These are phyloP conservation scores for Antheraea pernyi DNA, from an alignment of 1,140 invertebrate species.

Conservation along the genomic window DNA sequence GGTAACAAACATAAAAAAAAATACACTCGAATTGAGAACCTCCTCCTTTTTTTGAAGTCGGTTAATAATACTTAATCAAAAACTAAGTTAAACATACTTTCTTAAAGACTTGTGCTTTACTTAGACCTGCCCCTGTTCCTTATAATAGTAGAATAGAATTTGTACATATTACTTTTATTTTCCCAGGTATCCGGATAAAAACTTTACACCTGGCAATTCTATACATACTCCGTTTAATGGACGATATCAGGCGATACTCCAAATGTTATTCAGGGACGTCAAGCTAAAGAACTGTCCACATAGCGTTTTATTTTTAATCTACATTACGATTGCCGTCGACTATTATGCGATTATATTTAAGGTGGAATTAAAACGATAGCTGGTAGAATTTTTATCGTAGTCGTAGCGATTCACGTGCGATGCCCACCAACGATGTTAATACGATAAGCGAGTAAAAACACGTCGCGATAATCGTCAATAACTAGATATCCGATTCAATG, in stretches of 20 bases:
- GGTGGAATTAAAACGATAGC: slow-evolving; percentile 42
- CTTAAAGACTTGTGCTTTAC: no score
- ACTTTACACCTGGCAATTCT: not conserved
- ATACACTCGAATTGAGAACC: no score
- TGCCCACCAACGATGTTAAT: slow-evolving; percentile 36
- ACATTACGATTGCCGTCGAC: slow-evolving; percentile 38
- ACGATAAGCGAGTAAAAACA: slow-evolving; percentile 15
- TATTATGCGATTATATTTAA: slow-evolving; percentile 52
- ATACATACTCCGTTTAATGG: slow-evolving; percentile 14
- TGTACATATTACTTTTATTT: no score
- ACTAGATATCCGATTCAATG: not conserved
- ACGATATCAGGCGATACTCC: slow-evolving; percentile 29
- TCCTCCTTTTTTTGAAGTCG: no score
- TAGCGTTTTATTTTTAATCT: slow-evolving; percentile 43
- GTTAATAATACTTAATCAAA: no score
- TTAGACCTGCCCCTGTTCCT: no score
- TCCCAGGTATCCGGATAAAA: not conserved
- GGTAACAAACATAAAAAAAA: no score
- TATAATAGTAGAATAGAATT: no score
- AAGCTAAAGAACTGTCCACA: slow-evolving; percentile 28
- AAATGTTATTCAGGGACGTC: slow-evolving; percentile 38
- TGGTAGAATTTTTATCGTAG: slow-evolving; percentile 46
- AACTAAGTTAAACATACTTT: no score
- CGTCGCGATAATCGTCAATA: not conserved
- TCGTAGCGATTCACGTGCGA: slow-evolving; percentile 36